phyloP scores from a whole-genome alignment of 1,140 invertebrate species.

The Meteorus sp. region DNA sequence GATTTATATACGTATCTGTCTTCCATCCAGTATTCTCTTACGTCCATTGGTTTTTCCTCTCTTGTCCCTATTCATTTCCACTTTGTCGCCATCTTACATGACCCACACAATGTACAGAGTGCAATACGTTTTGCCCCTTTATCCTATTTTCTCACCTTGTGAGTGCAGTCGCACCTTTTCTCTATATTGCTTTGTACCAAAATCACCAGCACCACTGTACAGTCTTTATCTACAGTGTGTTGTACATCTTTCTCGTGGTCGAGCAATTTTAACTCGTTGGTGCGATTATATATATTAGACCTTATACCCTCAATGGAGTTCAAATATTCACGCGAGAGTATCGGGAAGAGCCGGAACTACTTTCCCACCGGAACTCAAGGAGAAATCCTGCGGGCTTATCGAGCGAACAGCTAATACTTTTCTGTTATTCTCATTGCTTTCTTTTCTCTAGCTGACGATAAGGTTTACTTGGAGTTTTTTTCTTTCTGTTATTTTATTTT shows the following conservation, averaged over 20 bases:
- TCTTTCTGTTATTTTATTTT: slow-evolving; percentile 25
- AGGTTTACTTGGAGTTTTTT: slow-evolving; percentile 24
- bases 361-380: slow-evolving; percentile 27
- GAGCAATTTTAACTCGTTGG: neutral
- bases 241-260: no score
- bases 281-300: no score
- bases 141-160: no score
- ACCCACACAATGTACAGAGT: no score
- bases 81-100: neutral
- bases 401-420: no score
- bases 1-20: slow-evolving; percentile 22
- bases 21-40: neutral
- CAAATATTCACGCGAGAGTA: slow-evolving; percentile 27
- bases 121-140: neutral
- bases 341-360: slow-evolving; percentile 31
- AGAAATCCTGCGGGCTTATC: slow-evolving; percentile 27
- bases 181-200: no score
- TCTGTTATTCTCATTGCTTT: no score
- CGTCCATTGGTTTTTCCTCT: slow-evolving; percentile 4
- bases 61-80: neutral
- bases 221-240: no score
- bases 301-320: slow-evolving; percentile 2
- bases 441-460: slow-evolving; percentile 24
- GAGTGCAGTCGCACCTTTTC: no score
- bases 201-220: no score